phyloP scores from a whole-genome alignment of 2,113 vertebrate species.

The Globicephala melas region DNA sequence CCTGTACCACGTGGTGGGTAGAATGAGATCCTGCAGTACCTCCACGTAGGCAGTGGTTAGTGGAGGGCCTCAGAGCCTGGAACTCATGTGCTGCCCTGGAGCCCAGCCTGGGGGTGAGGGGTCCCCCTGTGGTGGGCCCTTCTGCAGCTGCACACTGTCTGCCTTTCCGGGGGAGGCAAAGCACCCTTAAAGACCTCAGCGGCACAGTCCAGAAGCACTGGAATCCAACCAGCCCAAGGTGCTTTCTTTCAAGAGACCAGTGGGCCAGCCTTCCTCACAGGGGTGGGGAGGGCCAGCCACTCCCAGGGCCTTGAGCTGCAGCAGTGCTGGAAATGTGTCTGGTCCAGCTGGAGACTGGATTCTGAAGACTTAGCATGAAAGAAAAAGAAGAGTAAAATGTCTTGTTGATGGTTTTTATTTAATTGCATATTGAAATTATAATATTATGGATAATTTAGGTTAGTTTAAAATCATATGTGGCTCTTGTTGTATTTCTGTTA shows the following conservation, averaged over 20 bases:
- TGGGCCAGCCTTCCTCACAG: not conserved
- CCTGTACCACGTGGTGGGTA: not conserved
- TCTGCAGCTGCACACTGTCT: accelerated
- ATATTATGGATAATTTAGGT: not conserved
- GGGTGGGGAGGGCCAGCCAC: not conserved
- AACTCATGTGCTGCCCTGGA: accelerated
- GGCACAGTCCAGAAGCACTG: not conserved
- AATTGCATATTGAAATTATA: not conserved
- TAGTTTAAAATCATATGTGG: not conserved
- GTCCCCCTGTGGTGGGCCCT: accelerated
- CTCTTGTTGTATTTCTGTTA: not conserved
- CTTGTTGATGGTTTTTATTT: not conserved
- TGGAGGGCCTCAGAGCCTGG: not conserved
- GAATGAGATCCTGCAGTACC: too few relatives aligned
- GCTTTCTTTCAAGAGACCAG: not conserved
- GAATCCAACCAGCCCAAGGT: not conserved
- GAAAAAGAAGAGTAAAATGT: not conserved
- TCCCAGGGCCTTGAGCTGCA: not conserved
- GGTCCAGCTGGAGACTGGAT: not conserved
- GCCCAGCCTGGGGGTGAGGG: not conserved
- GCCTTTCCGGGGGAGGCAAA: not conserved
- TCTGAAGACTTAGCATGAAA: not conserved
- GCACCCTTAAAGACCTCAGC: not conserved
- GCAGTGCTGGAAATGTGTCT: not conserved
- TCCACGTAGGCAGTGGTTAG: not conserved